These are phyloP conservation scores for Lycocerus yunnanus DNA, from an alignment of 2,888 invertebrate species.

Conservation along the genomic window DNA sequence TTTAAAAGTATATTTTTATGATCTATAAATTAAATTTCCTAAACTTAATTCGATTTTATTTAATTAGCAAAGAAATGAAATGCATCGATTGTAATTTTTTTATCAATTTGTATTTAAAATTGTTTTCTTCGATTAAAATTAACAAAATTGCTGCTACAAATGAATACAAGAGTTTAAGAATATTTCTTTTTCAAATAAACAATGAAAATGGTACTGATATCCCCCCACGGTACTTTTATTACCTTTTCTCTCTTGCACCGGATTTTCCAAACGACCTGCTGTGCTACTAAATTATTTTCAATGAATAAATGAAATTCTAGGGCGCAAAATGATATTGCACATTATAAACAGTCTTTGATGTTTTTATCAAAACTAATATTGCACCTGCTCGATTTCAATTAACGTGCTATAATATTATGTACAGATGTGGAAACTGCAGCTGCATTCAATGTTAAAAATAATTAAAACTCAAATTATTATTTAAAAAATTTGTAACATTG, in stretches of 20 bases:
- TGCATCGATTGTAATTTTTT: not conserved
- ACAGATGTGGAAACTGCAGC: not conserved
- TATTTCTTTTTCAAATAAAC: conserved; percentile 21
- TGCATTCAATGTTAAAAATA: not conserved
- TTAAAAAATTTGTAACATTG: not conserved
- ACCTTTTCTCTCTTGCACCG: conserved; percentile 41
- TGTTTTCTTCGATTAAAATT: not conserved
- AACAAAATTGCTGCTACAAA: not conserved
- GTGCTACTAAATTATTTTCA: conserved; percentile 47
- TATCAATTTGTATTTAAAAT: no score
- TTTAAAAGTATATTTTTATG: not conserved
- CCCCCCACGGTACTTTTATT: conserved; percentile 42
- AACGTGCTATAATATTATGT: not conserved
- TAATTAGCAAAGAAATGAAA: not conserved
- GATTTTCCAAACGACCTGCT: conserved; percentile 46
- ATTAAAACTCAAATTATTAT: not conserved
- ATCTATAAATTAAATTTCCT: not conserved
- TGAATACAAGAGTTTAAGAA: not conserved
- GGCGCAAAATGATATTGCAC: conserved; percentile 28
- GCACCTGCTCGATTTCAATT: not conserved
- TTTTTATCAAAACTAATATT: not conserved
- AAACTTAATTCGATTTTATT: not conserved
- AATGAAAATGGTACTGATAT: conserved; percentile 30
- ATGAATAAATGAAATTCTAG: conserved; percentile 48
- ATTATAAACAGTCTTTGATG: conserved; percentile 20